Conservation (phyloP, 2,888 invertebrate genomes). For the Heliconius erato region DNA sequence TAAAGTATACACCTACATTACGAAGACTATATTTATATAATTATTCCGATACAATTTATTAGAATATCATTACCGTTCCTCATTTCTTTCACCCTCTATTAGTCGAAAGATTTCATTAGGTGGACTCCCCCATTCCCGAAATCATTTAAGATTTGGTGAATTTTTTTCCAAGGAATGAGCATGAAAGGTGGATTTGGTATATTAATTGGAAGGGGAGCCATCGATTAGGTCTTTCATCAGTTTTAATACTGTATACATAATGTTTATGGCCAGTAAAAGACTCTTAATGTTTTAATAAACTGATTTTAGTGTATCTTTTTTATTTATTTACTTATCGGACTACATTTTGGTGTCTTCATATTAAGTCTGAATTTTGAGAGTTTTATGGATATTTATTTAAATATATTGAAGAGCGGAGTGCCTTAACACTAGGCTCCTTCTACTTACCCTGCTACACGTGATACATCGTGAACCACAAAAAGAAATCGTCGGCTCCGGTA, state of each 20-base stretch:
- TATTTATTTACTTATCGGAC: neutral
- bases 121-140: slow-evolving; percentile 73
- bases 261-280: slow-evolving; percentile 24
- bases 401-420: too few relatives aligned
- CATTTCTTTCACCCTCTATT: slow-evolving; percentile 51
- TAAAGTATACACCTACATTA: neutral
- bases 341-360: neutral
- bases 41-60: slow-evolving; percentile 19
- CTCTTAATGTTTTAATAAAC: slow-evolving; percentile 25
- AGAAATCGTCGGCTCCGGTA: too few relatives aligned
- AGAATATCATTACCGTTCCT: slow-evolving; percentile 49
- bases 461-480: too few relatives aligned
- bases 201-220: slow-evolving; percentile 79
- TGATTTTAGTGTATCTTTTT: neutral
- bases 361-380: too few relatives aligned
- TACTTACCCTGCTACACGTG: too few relatives aligned
- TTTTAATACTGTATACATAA: slow-evolving; percentile 41
- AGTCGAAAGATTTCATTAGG: slow-evolving; percentile 65
- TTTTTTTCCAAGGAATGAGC: slow-evolving; percentile 71
- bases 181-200: slow-evolving; percentile 78
- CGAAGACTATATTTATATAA: neutral
- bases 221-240: slow-evolving; percentile 63
- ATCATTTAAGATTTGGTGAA: slow-evolving; percentile 76
- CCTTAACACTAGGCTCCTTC: too few relatives aligned
- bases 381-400: too few relatives aligned